A percentile compares a stretch with the other conserved stretches of the same genome.
Evolutionary conservation across 2,888 invertebrate species (phyloP).

Genomic region (Pegoplata infirma): DNA sequence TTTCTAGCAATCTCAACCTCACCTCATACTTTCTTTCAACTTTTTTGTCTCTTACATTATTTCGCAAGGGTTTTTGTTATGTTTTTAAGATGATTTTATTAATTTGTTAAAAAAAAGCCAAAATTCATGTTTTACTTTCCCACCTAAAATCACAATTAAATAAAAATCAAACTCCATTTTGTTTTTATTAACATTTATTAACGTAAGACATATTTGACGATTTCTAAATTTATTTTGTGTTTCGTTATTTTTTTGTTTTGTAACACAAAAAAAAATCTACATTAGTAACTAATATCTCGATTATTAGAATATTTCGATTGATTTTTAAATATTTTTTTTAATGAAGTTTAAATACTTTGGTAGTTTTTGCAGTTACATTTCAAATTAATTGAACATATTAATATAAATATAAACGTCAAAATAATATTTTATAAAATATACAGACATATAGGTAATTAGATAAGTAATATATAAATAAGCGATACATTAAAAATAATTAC

Average conservation of each 20-base stretch:
- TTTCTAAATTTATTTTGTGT: slow-evolving; percentile 41
- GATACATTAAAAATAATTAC: not conserved
- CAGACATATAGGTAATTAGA: not conserved
- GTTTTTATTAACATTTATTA: slow-evolving; percentile 51
- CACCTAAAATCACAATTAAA: not conserved
- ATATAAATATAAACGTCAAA: not conserved
- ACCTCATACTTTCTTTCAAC: no score
- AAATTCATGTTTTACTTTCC: no score
- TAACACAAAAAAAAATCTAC: slow-evolving; percentile 41
- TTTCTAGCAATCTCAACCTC: no score
- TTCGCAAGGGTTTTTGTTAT: no score
- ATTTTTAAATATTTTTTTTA: slow-evolving; percentile 32
- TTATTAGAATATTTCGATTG: slow-evolving; percentile 28
- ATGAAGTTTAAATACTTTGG: slow-evolving; percentile 56
- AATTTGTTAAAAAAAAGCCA: no score
- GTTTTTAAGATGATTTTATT: no score
- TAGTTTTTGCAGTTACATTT: slow-evolving; percentile 51
- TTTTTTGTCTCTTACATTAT: no score
- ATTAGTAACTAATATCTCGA: slow-evolving; percentile 45
- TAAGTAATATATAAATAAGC: no score
- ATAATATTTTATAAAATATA: slow-evolving; percentile 41
- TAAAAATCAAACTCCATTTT: not conserved
- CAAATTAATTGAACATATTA: not conserved
- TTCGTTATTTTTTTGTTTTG: slow-evolving; percentile 11
- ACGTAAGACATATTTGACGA: slow-evolving; percentile 38